Percentiles rank a stretch among this genome's conserved stretches.
These are phyloP conservation scores for Corythoichthys haematopterus DNA, from an alignment of 2,113 vertebrate species.

Conservation along the genomic window DNA sequence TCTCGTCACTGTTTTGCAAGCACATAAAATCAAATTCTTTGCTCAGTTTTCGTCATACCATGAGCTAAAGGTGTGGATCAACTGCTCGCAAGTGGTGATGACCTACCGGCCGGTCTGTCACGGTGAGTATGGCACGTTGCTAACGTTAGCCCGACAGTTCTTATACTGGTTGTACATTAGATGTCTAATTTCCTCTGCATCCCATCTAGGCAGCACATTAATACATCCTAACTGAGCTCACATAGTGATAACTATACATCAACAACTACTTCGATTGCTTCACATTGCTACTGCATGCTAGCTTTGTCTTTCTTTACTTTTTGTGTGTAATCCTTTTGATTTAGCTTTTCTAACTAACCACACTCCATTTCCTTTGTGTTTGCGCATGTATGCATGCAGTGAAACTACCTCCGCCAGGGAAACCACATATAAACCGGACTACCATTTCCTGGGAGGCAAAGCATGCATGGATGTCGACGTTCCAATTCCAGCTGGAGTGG, in stretches of 20 bases:
- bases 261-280: background rate
- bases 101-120: background rate
- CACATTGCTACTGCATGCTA: background rate
- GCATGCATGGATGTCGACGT: fast-evolving
- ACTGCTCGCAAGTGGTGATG: background rate
- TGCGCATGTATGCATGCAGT: conserved; percentile 30
- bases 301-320: background rate
- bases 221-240: background rate
- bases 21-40: background rate
- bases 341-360: background rate
- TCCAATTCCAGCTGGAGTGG: conserved; percentile 27
- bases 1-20: background rate
- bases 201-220: background rate
- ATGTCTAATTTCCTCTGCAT: background rate
- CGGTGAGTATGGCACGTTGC: conserved; percentile 29
- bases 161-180: too few relatives aligned
- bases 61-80: fast-evolving
- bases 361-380: background rate
- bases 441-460: background rate
- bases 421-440: conserved; percentile 17
- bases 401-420: conserved; percentile 35
- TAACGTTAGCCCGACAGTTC: background rate
- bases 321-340: background rate
- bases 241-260: background rate
- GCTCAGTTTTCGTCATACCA: fast-evolving